phyloP scores from a whole-genome alignment of 92 coral and sea anemone species.

The Siderastrea siderea region DNA sequence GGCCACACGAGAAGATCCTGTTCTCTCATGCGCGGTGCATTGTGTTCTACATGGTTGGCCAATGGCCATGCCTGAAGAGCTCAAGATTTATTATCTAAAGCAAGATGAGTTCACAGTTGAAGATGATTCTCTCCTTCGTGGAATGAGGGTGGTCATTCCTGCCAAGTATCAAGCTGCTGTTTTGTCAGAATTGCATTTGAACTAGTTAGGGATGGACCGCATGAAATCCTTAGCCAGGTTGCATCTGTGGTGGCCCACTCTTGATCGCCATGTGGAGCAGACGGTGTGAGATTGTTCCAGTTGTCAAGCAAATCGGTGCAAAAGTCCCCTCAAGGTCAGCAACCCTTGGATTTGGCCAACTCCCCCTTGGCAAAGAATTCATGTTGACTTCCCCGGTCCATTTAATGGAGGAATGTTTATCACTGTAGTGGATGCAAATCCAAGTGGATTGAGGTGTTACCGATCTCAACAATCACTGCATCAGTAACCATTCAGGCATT shows the following conservation, averaged over 20 bases:
- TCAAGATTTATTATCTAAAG: slow-evolving; percentile 39
- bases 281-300: slow-evolving; percentile 52
- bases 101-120: slow-evolving; percentile 62
- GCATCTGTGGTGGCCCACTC: slow-evolving; percentile 65
- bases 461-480: slow-evolving; percentile 51
- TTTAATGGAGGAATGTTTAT: slow-evolving; percentile 45
- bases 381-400: slow-evolving; percentile 66
- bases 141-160: slow-evolving; percentile 65
- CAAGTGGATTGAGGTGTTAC: slow-evolving; percentile 62
- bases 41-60: slow-evolving; percentile 35
- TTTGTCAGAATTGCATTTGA: slow-evolving; percentile 44
- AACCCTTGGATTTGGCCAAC: slow-evolving; percentile 68
- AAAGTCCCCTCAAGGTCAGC: slow-evolving; percentile 37
- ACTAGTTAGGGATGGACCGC: slow-evolving; percentile 72
- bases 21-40: too few species aligned
- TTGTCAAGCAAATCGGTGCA: slow-evolving; percentile 48
- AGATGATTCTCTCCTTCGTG: slow-evolving; percentile 47
- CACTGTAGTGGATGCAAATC: slow-evolving; percentile 64
- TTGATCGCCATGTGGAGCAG: slow-evolving; percentile 56
- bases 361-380: slow-evolving; percentile 56
- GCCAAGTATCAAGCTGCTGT: slow-evolving; percentile 29
- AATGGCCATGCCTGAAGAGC: slow-evolving; percentile 33
- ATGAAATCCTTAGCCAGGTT: slow-evolving; percentile 70
- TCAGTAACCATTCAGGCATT: slow-evolving; percentile 47
- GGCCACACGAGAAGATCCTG: too few species aligned